phyloP scores from a whole-genome alignment of 2,113 vertebrate species.

The Geococcyx californianus region DNA sequence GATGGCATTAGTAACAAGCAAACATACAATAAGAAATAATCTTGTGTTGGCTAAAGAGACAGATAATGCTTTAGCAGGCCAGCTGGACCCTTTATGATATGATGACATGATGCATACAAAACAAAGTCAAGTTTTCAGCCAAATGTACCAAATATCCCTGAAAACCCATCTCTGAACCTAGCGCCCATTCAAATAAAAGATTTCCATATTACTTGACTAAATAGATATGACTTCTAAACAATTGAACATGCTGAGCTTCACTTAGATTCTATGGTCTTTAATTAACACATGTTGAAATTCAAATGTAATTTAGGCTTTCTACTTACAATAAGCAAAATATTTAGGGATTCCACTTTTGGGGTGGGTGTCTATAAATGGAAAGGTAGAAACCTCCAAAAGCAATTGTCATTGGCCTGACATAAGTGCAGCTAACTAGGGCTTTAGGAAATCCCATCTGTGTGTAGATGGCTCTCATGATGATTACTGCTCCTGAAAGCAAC shows the following conservation, averaged over 20 bases:
- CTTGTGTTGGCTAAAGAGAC: background rate
- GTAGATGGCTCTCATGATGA: background rate
- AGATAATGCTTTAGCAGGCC: background rate
- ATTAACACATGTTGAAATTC: background rate
- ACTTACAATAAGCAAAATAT: background rate
- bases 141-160: background rate
- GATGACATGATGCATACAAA: background rate
- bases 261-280: background rate
- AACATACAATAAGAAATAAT: conserved; percentile 31
- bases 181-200: background rate
- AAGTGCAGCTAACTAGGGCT: background rate
- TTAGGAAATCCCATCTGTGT: background rate
- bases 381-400: background rate
- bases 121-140: background rate
- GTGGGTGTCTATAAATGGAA: background rate
- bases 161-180: background rate
- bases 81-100: background rate
- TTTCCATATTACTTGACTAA: background rate
- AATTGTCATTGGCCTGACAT: background rate
- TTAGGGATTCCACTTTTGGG: background rate
- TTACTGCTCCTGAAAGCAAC: background rate
- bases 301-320: background rate
- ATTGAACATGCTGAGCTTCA: background rate
- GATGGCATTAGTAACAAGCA: conserved; percentile 6
- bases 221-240: background rate